Evolutionary conservation across 2,888 invertebrate genomes (phyloP).

Genomic region (Ariolimax columbianus): DNA sequence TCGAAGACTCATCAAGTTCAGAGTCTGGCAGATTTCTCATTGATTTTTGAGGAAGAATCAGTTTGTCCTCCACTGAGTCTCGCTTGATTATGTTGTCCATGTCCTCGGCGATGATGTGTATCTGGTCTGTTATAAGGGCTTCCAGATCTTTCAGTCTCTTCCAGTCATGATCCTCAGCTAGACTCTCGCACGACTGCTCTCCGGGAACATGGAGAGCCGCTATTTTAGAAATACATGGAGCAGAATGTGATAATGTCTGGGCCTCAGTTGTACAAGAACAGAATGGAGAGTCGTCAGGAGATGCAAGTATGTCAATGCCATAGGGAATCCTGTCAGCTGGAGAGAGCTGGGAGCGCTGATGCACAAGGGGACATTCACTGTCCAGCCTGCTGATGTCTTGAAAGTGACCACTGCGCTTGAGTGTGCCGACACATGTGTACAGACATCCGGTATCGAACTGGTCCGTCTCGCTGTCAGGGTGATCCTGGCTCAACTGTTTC

Average conservation of each 20-base stretch:
- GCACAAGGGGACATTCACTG: constrained; percentile 30
- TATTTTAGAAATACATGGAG: constrained; percentile 21
- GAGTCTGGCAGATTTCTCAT: constrained; percentile 70
- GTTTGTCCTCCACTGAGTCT: constrained; percentile 55
- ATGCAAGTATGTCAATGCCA: constrained; percentile 47
- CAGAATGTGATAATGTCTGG: constrained; percentile 24
- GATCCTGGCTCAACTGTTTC: constrained; percentile 29
- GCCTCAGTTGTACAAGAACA: constrained; percentile 52
- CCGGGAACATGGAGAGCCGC: background rate
- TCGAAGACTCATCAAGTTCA: constrained; percentile 9
- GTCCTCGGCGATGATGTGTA: constrained; percentile 59
- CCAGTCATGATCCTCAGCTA: constrained; percentile 20
- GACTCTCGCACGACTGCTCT: background rate
- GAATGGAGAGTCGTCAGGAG: constrained; percentile 38
- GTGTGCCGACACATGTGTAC: constrained; percentile 39
- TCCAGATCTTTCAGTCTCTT: constrained; percentile 48
- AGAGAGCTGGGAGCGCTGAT: constrained; percentile 47
- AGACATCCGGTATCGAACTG: constrained; percentile 16
- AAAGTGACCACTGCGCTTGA: constrained; percentile 72
- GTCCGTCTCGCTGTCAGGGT: constrained; percentile 19
- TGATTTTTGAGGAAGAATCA: constrained; percentile 61
- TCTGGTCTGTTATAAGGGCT: constrained; percentile 55
- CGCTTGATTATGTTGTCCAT: constrained; percentile 56
- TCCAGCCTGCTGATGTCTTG: constrained; percentile 74
- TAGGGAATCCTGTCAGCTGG: background rate